Conservation (phyloP, 2,888 invertebrate genomes). For the Serrognathus titanus region DNA sequence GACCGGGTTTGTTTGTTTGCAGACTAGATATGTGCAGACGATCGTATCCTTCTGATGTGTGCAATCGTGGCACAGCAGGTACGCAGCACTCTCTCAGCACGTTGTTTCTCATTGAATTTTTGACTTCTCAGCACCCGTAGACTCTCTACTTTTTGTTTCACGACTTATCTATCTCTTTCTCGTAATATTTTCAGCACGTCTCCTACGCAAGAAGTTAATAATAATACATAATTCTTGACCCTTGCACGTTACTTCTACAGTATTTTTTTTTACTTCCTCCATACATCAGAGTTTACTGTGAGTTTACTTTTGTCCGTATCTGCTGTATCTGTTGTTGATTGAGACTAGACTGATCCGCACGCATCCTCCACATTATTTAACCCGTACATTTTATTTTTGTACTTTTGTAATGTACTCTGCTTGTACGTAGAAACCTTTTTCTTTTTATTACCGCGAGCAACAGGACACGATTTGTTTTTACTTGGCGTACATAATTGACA, state of each 20-base stretch:
- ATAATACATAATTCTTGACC: background rate
- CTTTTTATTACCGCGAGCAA: slow-evolving; percentile 18
- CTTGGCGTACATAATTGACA: background rate
- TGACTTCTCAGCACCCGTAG: background rate
- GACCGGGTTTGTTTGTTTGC: slow-evolving; percentile 56
- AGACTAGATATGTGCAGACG: slow-evolving; percentile 99
- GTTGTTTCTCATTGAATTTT: background rate
- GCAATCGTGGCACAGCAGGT: slow-evolving; percentile 99
- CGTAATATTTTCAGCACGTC: slow-evolving; percentile 11
- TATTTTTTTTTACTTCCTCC: slow-evolving; percentile 4
- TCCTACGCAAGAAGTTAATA: slow-evolving; percentile 1
- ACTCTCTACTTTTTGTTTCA: slow-evolving; percentile 2
- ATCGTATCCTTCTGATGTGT: slow-evolving; percentile 89
- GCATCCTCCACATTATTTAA: slow-evolving; percentile 2
- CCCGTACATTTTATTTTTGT: too few species aligned
- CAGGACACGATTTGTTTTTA: background rate
- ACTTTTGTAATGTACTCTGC: slow-evolving; percentile 18
- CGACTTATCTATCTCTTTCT: slow-evolving; percentile 1
- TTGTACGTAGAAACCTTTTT: slow-evolving; percentile 17
- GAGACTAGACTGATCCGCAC: slow-evolving; percentile 13
- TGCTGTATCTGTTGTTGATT: slow-evolving; percentile 11
- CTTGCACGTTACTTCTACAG: slow-evolving; percentile 9
- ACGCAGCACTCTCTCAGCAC: slow-evolving; percentile 44
- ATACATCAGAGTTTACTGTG: slow-evolving; percentile 5
- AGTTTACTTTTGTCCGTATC: slow-evolving; percentile 12